Percentiles rank a stretch among this genome's conserved stretches.
These are phyloP conservation scores for Ficedula albicollis DNA, from an alignment of 2,797 vertebrate species.

Conservation along the genomic window DNA sequence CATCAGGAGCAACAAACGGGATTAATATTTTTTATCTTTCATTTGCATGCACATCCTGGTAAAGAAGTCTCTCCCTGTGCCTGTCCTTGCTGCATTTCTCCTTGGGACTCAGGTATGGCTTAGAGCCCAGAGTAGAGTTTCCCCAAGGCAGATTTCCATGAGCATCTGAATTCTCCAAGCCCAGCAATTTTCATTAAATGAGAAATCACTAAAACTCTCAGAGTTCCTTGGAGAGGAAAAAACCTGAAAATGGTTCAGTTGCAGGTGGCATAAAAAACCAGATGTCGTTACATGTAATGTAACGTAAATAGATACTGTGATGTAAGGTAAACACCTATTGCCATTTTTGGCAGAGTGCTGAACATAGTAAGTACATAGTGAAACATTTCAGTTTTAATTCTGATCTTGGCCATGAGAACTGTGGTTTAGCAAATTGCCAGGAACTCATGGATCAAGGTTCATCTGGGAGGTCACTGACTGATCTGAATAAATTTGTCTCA, in stretches of 20 bases:
- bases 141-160: neutral
- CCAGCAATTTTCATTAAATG: neutral
- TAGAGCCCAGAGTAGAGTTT: neutral
- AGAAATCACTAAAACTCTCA: neutral
- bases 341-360: neutral
- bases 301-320: neutral
- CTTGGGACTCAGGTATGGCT: neutral
- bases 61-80: neutral
- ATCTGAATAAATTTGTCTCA: neutral
- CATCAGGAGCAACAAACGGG: neutral
- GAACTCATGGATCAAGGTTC: neutral
- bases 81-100: neutral
- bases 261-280: neutral
- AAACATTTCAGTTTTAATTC: neutral
- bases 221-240: neutral
- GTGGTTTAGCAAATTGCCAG: neutral
- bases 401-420: neutral
- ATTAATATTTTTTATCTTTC: neutral
- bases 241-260: neutral
- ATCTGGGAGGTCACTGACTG: neutral
- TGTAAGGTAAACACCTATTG: neutral
- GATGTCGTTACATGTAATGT: neutral
- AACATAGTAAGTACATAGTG: neutral
- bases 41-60: neutral
- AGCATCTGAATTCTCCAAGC: neutral